Evolutionary conservation across 2,888 invertebrate genomes (phyloP).

Genomic region (Pheosia gnoma): DNA sequence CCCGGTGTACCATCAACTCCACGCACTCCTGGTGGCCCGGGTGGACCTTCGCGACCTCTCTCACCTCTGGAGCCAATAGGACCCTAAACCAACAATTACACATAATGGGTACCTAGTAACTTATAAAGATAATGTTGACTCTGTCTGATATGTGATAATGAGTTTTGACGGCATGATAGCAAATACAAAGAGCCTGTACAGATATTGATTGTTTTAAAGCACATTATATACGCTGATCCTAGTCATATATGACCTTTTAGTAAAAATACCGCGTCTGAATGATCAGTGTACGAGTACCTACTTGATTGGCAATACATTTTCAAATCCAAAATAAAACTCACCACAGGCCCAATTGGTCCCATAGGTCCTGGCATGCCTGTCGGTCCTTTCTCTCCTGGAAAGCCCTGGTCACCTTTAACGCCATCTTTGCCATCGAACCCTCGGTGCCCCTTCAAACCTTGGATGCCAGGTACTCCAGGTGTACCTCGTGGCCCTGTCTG

Average conservation of each 20-base stretch:
- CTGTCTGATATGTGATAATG: too few species aligned
- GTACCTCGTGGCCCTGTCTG: conserved; percentile 90
- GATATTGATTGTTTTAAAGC: too few species aligned
- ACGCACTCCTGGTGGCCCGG: conserved; percentile 90
- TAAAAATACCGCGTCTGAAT: too few species aligned
- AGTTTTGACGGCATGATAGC: too few species aligned
- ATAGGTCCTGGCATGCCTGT: conserved; percentile 87
- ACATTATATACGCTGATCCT: too few species aligned
- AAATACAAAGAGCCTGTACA: too few species aligned
- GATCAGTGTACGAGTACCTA: not conserved
- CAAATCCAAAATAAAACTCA: conserved; percentile 58
- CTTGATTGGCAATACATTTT: not conserved
- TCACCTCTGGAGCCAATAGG: conserved; percentile 92
- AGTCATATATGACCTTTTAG: too few species aligned
- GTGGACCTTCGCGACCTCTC: conserved; percentile 92
- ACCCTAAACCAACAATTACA: conserved; percentile 79
- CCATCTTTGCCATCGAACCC: conserved; percentile 92
- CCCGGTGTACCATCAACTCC: conserved; percentile 92
- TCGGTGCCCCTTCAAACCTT: conserved; percentile 92
- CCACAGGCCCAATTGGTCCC: conserved; percentile 88
- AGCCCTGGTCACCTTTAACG: conserved; percentile 91
- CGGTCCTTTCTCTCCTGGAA: conserved; percentile 89
- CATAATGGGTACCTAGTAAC: too few species aligned
- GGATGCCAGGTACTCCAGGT: conserved; percentile 89
- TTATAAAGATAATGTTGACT: too few species aligned